These are phyloP conservation scores for Felis chaus DNA, from an alignment of 2,113 vertebrate genomes.

Conservation along the genomic window DNA sequence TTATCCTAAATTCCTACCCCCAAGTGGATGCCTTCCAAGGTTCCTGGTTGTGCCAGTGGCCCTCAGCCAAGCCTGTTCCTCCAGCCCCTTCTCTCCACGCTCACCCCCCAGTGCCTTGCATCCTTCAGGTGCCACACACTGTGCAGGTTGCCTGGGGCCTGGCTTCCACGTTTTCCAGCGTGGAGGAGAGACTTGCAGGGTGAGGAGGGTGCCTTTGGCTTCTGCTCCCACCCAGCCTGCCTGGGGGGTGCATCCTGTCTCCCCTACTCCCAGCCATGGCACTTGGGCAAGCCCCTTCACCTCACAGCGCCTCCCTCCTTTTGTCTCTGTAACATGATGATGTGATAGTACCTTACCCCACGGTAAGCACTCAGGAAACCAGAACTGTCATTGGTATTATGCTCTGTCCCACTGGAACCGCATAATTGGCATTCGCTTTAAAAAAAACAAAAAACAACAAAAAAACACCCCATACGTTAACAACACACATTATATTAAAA, in stretches of 20 bases:
- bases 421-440: background rate
- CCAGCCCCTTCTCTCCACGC: background rate
- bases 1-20: background rate
- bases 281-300: background rate
- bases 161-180: background rate
- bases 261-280: background rate
- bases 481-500: background rate
- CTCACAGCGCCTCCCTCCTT: background rate
- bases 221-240: background rate
- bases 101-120: too few relatives aligned
- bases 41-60: background rate
- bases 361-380: background rate
- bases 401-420: background rate
- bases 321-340: background rate
- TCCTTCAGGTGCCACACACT: background rate
- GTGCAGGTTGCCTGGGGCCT: background rate
- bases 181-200: background rate
- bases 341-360: background rate
- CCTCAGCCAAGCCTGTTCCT: background rate
- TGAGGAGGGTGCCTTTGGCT: background rate
- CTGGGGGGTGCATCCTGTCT: background rate
- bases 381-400: background rate
- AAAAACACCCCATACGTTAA: background rate
- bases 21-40: background rate
- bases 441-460: background rate